Percentiles rank a stretch among this genome's conserved stretches.
Conservation (phyloP, 1,140 invertebrate species). For the Zaprionus taronus region DNA sequence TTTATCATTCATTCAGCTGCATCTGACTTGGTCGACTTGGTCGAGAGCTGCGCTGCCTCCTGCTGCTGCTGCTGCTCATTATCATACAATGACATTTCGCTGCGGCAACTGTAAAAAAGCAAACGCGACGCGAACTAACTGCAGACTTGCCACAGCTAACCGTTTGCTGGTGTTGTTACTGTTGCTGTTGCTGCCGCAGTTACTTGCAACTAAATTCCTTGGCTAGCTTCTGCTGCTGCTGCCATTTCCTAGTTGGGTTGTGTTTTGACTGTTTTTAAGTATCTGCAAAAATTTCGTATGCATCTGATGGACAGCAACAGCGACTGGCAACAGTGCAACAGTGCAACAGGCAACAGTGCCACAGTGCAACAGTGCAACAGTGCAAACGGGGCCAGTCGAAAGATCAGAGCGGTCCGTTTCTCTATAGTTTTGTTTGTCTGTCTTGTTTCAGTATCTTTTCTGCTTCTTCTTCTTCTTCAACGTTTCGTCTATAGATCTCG, state of each 20-base stretch:
- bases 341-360: conserved; percentile 50
- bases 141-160: conserved; percentile 57
- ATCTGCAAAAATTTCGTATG: conserved; percentile 76
- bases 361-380: conserved; percentile 22
- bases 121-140: conserved; percentile 52
- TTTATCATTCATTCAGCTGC: conserved; percentile 81
- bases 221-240: conserved; percentile 50
- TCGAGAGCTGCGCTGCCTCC: conserved; percentile 1
- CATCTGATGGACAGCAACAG: conserved; percentile 77
- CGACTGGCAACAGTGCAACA: conserved; percentile 51
- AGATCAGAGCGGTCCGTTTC: conserved; percentile 61
- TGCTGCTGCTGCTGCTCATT: conserved; percentile 60
- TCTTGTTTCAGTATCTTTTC: conserved; percentile 2
- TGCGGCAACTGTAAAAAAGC: conserved; percentile 58
- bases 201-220: conserved; percentile 52
- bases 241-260: conserved; percentile 75
- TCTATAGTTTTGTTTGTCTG: conserved; percentile 26
- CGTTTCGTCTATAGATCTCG: conserved; percentile 20
- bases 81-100: conserved; percentile 82
- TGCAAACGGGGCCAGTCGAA: conserved; percentile 66
- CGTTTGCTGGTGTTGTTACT: conserved; percentile 52
- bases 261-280: conserved; percentile 78
- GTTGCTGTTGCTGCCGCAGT: conserved; percentile 12
- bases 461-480: not conserved
- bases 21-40: conserved; percentile 66